Percentiles rank a stretch among this genome's conserved stretches.
These are phyloP conservation scores for Theristicus caerulescens DNA, from an alignment of 2,113 vertebrate genomes.

Conservation along the genomic window DNA sequence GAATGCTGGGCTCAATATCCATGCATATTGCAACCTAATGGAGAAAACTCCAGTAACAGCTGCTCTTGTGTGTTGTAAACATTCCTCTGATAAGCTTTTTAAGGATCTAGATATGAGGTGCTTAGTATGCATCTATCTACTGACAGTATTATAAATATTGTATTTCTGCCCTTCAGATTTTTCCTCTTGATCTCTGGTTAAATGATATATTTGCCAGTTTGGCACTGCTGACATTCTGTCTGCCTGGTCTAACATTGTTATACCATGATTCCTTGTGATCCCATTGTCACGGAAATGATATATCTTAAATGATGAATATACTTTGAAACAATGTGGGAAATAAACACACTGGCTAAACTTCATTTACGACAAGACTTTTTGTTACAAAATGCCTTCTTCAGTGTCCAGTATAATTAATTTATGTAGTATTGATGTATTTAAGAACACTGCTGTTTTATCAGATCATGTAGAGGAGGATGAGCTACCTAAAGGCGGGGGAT, in stretches of 20 bases:
- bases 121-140: not conserved
- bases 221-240: constrained; percentile 2
- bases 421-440: not conserved
- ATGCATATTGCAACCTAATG: not conserved
- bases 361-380: not conserved
- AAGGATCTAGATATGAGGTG: not conserved
- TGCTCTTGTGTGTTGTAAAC: not conserved
- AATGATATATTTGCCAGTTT: constrained; percentile 10
- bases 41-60: not conserved
- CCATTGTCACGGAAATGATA: not conserved
- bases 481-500: not conserved
- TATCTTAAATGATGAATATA: not conserved
- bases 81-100: not conserved
- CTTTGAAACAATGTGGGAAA: not conserved
- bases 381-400: not conserved
- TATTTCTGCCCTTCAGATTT: constrained; percentile 31
- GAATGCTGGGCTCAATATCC: not conserved
- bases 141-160: not conserved
- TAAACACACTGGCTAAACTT: not conserved
- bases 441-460: not conserved
- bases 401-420: not conserved
- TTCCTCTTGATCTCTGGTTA: constrained; percentile 1
- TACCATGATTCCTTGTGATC: not conserved
- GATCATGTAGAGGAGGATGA: not conserved
- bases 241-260: not conserved